Conservation (phyloP, 2,888 invertebrate species). For the Dynastes tityus region DNA sequence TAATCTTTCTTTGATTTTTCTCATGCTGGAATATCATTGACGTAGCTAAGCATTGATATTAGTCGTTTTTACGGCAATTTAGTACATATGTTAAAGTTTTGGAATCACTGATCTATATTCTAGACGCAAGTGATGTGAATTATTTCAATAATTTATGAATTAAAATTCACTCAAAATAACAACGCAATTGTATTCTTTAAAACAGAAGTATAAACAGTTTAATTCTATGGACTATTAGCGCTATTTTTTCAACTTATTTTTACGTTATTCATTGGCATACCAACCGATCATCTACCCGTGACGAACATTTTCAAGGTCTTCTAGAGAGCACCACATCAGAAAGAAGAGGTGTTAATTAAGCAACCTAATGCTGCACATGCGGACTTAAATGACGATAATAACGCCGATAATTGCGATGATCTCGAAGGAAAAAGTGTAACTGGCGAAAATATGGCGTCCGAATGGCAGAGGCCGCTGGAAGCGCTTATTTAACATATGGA, state of each 20-base stretch:
- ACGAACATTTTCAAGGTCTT: conserved; percentile 11
- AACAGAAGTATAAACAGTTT: background rate
- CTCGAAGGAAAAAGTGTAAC: conserved; percentile 13
- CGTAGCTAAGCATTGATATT: too few species aligned
- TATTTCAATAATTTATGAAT: background rate
- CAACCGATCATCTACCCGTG: background rate
- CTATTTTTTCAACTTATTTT: conserved; percentile 4
- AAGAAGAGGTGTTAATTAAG: conserved; percentile 17
- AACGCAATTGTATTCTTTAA: background rate
- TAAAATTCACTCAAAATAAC: background rate
- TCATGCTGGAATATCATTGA: too few species aligned
- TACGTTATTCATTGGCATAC: conserved; percentile 7
- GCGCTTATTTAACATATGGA: background rate
- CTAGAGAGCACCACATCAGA: background rate
- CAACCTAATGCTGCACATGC: background rate
- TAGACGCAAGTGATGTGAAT: background rate
- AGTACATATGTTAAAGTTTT: too few species aligned
- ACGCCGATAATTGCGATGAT: conserved; percentile 1
- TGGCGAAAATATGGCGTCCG: conserved; percentile 11
- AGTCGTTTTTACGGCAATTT: too few species aligned
- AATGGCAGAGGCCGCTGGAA: background rate
- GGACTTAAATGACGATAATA: conserved; percentile 9
- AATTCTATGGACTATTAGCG: background rate
- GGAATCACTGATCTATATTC: background rate
- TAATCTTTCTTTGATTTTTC: too few species aligned